Percentiles rank a stretch among this genome's conserved stretches.
phyloP scores from a whole-genome alignment of 1,140 invertebrate species.

The Drosophila insularis region DNA sequence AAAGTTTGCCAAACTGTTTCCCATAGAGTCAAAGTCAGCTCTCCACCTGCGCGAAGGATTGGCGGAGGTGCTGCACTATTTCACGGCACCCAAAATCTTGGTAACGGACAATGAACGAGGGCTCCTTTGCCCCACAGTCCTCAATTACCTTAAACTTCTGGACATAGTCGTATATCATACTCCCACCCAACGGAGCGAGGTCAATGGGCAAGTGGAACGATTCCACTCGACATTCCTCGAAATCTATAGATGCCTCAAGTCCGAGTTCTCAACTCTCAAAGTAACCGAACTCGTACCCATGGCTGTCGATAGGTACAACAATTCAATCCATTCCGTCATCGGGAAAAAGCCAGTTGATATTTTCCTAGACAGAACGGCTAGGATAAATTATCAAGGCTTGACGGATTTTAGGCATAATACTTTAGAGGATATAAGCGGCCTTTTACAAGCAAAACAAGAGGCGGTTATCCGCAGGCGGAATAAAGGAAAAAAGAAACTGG shows the following conservation, averaged over 20 bases:
- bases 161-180: background rate
- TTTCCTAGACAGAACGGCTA: background rate
- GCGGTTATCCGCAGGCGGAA: no score
- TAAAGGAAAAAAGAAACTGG: background rate
- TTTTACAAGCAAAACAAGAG: no score
- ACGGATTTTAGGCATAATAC: background rate
- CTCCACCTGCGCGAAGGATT: no score
- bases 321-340: constrained; percentile 6
- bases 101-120: no score
- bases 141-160: background rate
- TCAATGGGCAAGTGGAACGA: constrained; percentile 6
- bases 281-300: background rate
- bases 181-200: background rate
- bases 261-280: background rate
- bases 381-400: background rate
- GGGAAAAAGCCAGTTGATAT: constrained; percentile 1
- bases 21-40: no score
- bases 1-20: no score
- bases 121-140: no score
- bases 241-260: constrained; percentile 13
- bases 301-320: constrained; percentile 15
- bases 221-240: constrained; percentile 20
- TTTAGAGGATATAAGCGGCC: background rate
- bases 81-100: no score
- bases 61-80: no score